Evolutionary conservation across 2,113 vertebrate species (phyloP).

Genomic region (Stigmatopora argus): DNA sequence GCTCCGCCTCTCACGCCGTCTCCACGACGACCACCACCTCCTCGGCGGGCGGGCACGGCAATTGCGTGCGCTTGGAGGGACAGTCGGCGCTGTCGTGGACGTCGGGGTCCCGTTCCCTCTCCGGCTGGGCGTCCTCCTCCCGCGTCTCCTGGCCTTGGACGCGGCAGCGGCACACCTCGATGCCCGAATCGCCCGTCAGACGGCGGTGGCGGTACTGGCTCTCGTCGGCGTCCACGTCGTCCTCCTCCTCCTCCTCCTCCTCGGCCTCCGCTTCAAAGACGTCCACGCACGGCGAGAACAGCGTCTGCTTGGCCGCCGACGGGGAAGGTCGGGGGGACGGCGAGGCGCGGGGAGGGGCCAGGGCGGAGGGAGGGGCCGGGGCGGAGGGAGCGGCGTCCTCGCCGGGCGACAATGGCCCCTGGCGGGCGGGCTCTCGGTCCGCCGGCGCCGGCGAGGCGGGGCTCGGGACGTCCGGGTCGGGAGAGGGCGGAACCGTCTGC

Average conservation of each 20-base stretch:
- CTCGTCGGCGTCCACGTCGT: slow-evolving; percentile 60
- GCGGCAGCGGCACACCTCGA: slow-evolving; percentile 79
- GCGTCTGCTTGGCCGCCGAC: slow-evolving; percentile 63
- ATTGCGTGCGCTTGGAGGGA: slow-evolving; percentile 40
- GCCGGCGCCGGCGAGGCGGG: neutral
- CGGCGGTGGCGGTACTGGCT: slow-evolving; percentile 74
- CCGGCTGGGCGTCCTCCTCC: slow-evolving; percentile 32
- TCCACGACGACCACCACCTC: slow-evolving; percentile 60
- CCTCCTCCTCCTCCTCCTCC: slow-evolving; percentile 45
- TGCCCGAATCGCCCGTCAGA: slow-evolving; percentile 86
- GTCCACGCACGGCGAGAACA: slow-evolving; percentile 75
- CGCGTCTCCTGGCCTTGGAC: slow-evolving; percentile 54
- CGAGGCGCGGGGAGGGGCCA: slow-evolving; percentile 35
- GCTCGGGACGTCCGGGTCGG: slow-evolving; percentile 20
- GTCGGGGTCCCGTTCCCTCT: slow-evolving; percentile 13
- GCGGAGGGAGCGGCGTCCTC: slow-evolving; percentile 9
- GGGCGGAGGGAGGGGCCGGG: neutral
- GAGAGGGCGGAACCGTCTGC: slow-evolving; percentile 15
- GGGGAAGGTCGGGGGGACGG: slow-evolving; percentile 45
- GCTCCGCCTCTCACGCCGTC: slow-evolving; percentile 42
- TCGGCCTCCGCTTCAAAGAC: slow-evolving; percentile 57
- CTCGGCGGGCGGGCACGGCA: slow-evolving; percentile 44
- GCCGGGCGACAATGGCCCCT: neutral
- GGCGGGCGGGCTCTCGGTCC: neutral
- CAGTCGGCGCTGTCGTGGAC: slow-evolving; percentile 68